These are phyloP conservation scores for Tetrao urogallus DNA, from an alignment of 2,113 vertebrate species.

Conservation along the genomic window DNA sequence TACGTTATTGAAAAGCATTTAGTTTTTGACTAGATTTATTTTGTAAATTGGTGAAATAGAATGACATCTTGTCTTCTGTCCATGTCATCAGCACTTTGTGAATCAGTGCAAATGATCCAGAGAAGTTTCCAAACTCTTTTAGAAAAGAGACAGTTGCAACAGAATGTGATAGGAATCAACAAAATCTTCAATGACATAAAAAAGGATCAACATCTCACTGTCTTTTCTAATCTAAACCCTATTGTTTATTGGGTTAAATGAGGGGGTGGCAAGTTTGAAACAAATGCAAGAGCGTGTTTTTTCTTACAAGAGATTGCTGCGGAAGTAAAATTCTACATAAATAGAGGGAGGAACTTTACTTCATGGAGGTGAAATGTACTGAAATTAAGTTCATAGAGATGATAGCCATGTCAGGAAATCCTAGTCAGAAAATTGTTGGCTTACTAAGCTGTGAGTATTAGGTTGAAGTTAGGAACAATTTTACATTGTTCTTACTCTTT, in stretches of 20 bases:
- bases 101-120: background rate
- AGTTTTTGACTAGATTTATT: background rate
- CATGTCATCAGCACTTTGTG: background rate
- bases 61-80: background rate
- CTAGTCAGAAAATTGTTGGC: background rate
- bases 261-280: background rate
- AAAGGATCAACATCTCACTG: background rate
- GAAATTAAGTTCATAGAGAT: background rate
- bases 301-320: background rate
- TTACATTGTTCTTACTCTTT: background rate
- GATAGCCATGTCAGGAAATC: background rate
- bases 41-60: background rate
- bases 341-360: background rate
- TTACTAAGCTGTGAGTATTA: background rate
- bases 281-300: fast-evolving
- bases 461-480: background rate
- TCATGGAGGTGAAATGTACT: background rate
- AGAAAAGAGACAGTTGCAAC: background rate
- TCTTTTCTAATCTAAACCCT: background rate
- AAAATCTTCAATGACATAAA: background rate
- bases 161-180: background rate
- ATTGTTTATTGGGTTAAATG: background rate
- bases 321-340: fast-evolving
- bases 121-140: background rate
- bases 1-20: background rate